phyloP scores from a whole-genome alignment of 1,140 invertebrate genomes.

The Agraylea sexmaculata region DNA sequence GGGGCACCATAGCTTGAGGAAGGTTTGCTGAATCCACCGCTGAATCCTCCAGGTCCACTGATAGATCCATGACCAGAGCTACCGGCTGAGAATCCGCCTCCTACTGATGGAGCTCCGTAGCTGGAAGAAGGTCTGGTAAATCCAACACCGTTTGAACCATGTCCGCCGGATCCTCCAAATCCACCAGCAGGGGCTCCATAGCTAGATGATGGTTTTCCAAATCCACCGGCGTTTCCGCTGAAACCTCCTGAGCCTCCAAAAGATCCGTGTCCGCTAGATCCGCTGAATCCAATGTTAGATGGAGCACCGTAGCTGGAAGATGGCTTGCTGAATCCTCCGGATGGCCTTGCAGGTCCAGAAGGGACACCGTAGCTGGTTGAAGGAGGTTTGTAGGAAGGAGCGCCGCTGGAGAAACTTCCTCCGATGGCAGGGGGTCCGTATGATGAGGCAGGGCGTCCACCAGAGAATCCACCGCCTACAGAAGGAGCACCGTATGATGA shows the following conservation, averaged over 20 bases:
- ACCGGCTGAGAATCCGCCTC: slow-evolving; percentile 23
- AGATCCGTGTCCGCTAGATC: slow-evolving; percentile 11
- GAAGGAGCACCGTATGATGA: slow-evolving; percentile 25
- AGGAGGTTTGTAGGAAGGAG: too few relatives aligned
- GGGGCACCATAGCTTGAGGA: slow-evolving; percentile 37
- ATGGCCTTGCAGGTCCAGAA: too few relatives aligned
- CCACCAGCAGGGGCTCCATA: slow-evolving; percentile 13
- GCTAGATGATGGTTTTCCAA: neutral
- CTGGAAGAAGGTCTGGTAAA: neutral
- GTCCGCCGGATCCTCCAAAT: slow-evolving; percentile 21
- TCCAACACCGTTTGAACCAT: slow-evolving; percentile 9
- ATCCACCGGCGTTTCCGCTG: slow-evolving; percentile 15
- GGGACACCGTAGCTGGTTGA: too few relatives aligned
- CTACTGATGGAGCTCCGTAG: slow-evolving; percentile 21
- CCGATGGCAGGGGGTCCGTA: slow-evolving; percentile 18
- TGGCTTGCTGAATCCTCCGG: slow-evolving; percentile 32
- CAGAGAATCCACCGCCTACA: too few relatives aligned
- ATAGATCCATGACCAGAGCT: slow-evolving; percentile 19
- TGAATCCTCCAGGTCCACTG: slow-evolving; percentile 19
- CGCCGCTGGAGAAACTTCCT: slow-evolving; percentile 24
- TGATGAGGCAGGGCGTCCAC: slow-evolving; percentile 8
- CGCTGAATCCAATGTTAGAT: slow-evolving; percentile 16
- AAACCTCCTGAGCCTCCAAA: slow-evolving; percentile 22
- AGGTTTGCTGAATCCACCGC: slow-evolving; percentile 16
- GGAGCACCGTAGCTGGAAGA: slow-evolving; percentile 34